Evolutionary conservation across 2,888 invertebrate species (phyloP).

Genomic region (Proisotoma minuta): DNA sequence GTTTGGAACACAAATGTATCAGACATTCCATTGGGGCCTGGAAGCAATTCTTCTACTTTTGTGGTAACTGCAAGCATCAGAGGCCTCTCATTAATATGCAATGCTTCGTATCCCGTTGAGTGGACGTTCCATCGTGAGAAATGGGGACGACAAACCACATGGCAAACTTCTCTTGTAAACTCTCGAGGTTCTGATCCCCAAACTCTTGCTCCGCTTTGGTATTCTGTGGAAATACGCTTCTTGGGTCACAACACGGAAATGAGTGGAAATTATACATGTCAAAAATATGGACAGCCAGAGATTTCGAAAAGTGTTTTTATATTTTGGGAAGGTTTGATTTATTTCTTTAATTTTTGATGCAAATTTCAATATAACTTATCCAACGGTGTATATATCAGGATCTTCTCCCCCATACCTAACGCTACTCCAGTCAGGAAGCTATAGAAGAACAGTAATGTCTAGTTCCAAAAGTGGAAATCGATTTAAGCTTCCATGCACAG

Average conservation of each 20-base stretch:
- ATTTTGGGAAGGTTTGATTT: conserved; percentile 32
- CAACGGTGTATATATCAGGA: too few species aligned
- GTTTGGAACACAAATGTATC: conserved; percentile 19
- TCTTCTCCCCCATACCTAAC: conserved; percentile 26
- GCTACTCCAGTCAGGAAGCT: conserved; percentile 8
- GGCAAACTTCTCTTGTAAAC: conserved; percentile 21
- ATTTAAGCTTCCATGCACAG: conserved; percentile 26
- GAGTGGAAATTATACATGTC: conserved; percentile 38
- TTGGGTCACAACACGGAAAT: conserved; percentile 22
- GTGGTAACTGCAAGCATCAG: conserved; percentile 14
- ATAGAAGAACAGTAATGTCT: not conserved
- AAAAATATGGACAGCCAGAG: conserved; percentile 18
- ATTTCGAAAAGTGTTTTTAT: conserved; percentile 24
- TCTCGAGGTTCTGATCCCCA: conserved; percentile 21
- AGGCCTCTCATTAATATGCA: conserved; percentile 28
- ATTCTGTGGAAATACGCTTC: conserved; percentile 29
- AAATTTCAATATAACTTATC: too few species aligned
- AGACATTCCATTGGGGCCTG: conserved; percentile 11
- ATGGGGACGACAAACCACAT: conserved; percentile 22
- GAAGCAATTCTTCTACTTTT: not conserved
- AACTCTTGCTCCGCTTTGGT: conserved; percentile 17
- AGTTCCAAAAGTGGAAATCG: not conserved
- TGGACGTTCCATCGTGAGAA: conserved; percentile 35
- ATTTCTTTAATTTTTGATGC: not conserved
- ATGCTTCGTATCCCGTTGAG: conserved; percentile 30